Evolutionary conservation across 1,140 invertebrate species (phyloP), one percentile per base, ranked within the genome.

Genomic region (Ostrea edulis): DNA sequence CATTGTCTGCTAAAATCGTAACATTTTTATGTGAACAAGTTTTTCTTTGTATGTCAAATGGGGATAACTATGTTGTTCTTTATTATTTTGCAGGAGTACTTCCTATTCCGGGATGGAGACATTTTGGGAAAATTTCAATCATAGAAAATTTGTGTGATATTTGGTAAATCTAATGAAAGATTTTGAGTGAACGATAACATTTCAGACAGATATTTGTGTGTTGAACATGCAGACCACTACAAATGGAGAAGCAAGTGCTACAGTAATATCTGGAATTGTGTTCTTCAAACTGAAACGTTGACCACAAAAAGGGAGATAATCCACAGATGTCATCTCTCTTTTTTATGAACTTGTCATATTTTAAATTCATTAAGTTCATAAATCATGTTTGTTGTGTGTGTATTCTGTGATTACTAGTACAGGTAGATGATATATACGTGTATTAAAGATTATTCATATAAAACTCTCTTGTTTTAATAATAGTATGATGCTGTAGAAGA

Each of bases 81-180:
- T 20, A 7, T 62, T 92, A 89, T 87, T 83, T 95, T 95, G 87
- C 92, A 97, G 94, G 98, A 99, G 95, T 98, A 98, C 92, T 98
- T 98, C 93, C 96, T 99, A 65, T 99, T 98, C 96, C 96, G 98
- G 94, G 99, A 99, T 96, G 96, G 97, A 81, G 99, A 99, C 94
- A 98, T 99, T 94, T 96, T 99, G 89, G 99, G 98, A 77, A 99
- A 99, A 95, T 96, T 94, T 92, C 92, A 94, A 62, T 93, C 91
- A 25, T 92, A 89, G 90, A 71, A 58, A n/a, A 11, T 5, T 53
- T 17, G 2, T 29, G 12, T 62, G n/a, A 29, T 25, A 77, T 12
- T 35, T 14, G 12, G 25, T 35, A 77, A 29, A 35, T 12, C 22
- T 25, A 0, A 77, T 29, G 65, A 29, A 35, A 29, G 29, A 25